Evolutionary conservation across 2,888 invertebrate species (phyloP).

Genomic region (Crocallis elinguaria): DNA sequence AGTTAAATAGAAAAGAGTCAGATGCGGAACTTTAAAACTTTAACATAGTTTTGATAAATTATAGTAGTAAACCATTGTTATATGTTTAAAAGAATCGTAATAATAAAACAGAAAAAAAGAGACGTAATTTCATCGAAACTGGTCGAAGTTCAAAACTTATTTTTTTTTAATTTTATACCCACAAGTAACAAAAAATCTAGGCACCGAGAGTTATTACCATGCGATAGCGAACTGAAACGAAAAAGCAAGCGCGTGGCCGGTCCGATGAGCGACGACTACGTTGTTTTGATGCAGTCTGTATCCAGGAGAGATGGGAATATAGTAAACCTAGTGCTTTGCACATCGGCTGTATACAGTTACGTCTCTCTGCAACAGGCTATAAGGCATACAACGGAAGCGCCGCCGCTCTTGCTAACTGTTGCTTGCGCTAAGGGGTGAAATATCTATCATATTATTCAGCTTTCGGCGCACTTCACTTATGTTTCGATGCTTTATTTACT

Average conservation of each 20-base stretch:
- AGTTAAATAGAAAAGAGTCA: too few relatives aligned
- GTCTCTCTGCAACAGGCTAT: neutral
- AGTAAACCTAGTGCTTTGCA: neutral
- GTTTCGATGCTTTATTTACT: neutral
- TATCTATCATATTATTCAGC: neutral
- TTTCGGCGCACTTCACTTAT: slow-evolving; percentile 9
- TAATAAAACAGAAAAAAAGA: too few relatives aligned
- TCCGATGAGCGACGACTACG: neutral
- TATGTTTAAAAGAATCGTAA: too few relatives aligned
- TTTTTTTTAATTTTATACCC: too few relatives aligned
- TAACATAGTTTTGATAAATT: too few relatives aligned
- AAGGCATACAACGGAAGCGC: slow-evolving; percentile 1
- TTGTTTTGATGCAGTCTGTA: neutral
- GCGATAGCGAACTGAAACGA: too few relatives aligned
- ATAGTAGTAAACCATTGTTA: too few relatives aligned
- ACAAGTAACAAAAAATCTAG: too few relatives aligned
- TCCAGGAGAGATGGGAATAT: neutral
- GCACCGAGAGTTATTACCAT: too few relatives aligned
- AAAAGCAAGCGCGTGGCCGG: neutral
- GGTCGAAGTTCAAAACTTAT: too few relatives aligned
- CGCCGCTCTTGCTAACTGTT: neutral
- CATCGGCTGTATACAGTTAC: neutral
- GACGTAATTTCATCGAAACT: too few relatives aligned
- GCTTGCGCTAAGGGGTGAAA: neutral
- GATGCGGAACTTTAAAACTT: too few relatives aligned